A percentile compares a stretch with the other conserved stretches of the same genome.
Conservation (phyloP, 2,113 vertebrate species). For the Miniopterus natalensis region DNA sequence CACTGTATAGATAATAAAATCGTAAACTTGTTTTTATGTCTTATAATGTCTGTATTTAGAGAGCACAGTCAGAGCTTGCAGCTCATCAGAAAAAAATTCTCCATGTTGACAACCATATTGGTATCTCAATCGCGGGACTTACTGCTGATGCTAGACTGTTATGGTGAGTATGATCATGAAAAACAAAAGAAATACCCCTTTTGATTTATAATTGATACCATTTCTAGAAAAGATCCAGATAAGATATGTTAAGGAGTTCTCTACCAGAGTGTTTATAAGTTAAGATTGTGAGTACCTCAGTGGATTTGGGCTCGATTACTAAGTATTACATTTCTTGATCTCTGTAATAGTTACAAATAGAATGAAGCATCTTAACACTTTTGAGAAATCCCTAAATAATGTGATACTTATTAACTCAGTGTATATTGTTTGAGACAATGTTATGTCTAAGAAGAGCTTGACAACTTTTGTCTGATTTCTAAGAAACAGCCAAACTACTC, state of each 20-base stretch:
- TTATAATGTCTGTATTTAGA: conserved; percentile 87
- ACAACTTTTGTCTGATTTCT: conserved; percentile 11
- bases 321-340: conserved; percentile 37
- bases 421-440: background rate
- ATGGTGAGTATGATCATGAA: conserved; percentile 90
- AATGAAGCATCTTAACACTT: background rate
- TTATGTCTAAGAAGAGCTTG: conserved; percentile 3
- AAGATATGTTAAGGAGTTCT: conserved; percentile 50
- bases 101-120: conserved; percentile 98
- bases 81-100: conserved; percentile 99
- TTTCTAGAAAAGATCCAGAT: background rate
- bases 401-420: background rate
- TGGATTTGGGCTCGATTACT: conserved; percentile 1
- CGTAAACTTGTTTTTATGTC: conserved; percentile 67
- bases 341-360: background rate
- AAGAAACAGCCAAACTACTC: background rate
- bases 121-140: conserved; percentile 98
- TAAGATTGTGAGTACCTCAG: background rate
- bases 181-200: conserved; percentile 7
- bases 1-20: background rate
- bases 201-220: background rate
- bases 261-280: conserved; percentile 29
- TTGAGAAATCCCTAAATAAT: conserved; percentile 28
- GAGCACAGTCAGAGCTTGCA: conserved; percentile 98
- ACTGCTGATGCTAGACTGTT: conserved; percentile 97